These are phyloP conservation scores for Arctocebus calabarensis DNA, from an alignment of 2,797 vertebrate species.

Conservation along the genomic window DNA sequence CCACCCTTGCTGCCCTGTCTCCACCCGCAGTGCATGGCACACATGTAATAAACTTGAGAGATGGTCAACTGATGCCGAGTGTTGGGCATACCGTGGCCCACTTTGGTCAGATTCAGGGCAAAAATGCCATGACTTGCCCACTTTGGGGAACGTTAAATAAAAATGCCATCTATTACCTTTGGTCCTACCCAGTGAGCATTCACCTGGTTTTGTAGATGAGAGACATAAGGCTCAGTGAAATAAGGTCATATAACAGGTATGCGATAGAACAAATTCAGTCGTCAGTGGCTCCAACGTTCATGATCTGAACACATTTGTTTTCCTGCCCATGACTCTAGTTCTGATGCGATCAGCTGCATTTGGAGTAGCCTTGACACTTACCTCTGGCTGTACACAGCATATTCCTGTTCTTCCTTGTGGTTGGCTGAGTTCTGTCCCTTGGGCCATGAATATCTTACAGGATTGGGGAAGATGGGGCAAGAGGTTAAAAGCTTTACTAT, in stretches of 20 bases:
- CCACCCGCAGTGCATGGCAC: neutral
- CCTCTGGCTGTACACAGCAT: fast-evolving
- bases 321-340: neutral
- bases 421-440: conserved; percentile 16
- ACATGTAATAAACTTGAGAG: neutral
- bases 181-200: neutral
- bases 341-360: neutral
- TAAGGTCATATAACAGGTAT: neutral
- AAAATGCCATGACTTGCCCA: neutral
- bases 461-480: neutral
- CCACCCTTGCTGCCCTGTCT: neutral
- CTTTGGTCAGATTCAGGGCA: neutral
- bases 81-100: neutral
- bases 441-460: neutral
- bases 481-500: neutral
- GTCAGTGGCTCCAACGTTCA: neutral
- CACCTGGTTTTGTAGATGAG: neutral
- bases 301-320: neutral
- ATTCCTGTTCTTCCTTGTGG: neutral
- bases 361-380: neutral
- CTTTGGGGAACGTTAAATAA: neutral
- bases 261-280: neutral
- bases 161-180: neutral
- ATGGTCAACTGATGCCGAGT: neutral
- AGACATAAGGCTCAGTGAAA: neutral